Percentiles rank a stretch among this genome's conserved stretches.
These are phyloP conservation scores for Hydrolagus affinis DNA, from an alignment of 2,113 vertebrate species.

Conservation along the genomic window DNA sequence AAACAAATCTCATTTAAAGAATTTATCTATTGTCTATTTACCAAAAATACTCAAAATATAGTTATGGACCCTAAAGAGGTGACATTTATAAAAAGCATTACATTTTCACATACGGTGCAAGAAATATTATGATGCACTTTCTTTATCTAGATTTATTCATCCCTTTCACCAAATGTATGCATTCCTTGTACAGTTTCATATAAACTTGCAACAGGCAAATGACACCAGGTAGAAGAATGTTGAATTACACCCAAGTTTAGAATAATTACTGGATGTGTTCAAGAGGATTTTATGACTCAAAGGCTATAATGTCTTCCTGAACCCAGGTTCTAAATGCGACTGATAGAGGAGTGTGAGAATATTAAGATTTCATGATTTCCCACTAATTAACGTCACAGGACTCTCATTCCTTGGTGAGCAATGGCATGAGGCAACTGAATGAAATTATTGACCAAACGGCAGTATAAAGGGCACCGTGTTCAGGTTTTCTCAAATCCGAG, in stretches of 20 bases:
- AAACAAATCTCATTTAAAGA: conserved; percentile 4
- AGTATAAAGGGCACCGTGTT: neutral
- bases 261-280: neutral
- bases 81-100: neutral
- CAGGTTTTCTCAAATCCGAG: too few species aligned
- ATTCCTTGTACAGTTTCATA: neutral
- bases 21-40: neutral
- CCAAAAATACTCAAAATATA: neutral
- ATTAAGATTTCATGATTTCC: neutral
- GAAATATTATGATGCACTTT: neutral
- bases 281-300: neutral
- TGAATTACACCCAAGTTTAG: neutral
- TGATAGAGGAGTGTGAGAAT: neutral
- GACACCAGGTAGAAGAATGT: neutral
- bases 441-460: neutral
- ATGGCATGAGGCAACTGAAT: neutral
- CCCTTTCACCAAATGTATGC: too few species aligned
- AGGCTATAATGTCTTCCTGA: neutral
- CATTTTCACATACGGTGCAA: neutral
- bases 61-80: neutral
- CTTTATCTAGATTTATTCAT: neutral
- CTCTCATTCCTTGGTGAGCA: neutral
- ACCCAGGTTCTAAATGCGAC: neutral
- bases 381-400: neutral
- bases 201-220: neutral